phyloP scores from a whole-genome alignment of 2,888 invertebrate genomes.

The Pristionchus arcanus region DNA sequence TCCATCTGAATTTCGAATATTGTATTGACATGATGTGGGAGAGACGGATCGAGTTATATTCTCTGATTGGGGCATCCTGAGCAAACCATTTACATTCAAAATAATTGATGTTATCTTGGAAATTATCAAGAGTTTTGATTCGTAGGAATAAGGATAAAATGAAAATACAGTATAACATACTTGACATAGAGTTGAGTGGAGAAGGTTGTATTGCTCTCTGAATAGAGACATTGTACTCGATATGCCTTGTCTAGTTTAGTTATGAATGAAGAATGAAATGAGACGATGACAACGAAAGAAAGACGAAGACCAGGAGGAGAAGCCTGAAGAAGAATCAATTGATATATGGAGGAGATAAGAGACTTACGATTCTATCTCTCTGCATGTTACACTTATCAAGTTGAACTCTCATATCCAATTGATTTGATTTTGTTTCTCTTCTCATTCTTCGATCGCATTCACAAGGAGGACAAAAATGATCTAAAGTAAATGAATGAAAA shows the following conservation, averaged over 20 bases:
- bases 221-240: conserved; percentile 52
- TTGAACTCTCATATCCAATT: conserved; percentile 56
- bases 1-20: background rate
- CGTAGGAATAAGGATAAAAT: background rate
- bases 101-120: background rate
- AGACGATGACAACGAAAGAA: conserved; percentile 77
- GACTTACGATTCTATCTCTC: conserved; percentile 58
- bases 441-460: conserved; percentile 33
- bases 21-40: conserved; percentile 49
- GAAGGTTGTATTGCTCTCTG: conserved; percentile 32
- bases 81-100: background rate
- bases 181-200: conserved; percentile 34
- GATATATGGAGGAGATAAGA: background rate
- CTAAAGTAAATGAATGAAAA: background rate
- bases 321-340: conserved; percentile 62
- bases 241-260: conserved; percentile 75
- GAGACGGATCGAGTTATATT: conserved; percentile 8
- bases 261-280: conserved; percentile 77
- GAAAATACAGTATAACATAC: background rate
- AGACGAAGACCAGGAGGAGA: conserved; percentile 76
- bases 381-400: conserved; percentile 62
- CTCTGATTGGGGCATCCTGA: conserved; percentile 38
- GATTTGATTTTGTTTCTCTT: conserved; percentile 46
- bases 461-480: conserved; percentile 44
- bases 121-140: background rate